phyloP scores from a whole-genome alignment of 1,140 invertebrate genomes.

The Euura saliciscinereae region DNA sequence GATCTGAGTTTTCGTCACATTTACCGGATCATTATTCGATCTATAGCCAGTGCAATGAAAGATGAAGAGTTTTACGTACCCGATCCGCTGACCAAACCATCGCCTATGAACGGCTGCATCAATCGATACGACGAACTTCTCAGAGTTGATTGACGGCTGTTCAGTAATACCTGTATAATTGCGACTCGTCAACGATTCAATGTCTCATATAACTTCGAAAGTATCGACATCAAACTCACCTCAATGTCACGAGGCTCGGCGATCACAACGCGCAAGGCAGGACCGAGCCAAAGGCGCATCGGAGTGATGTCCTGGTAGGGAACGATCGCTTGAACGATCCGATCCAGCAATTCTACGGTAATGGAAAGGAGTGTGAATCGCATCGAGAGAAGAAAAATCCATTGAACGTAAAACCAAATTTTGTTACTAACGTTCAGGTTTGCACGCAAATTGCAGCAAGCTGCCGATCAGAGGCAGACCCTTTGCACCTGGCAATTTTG shows the following conservation, averaged over 20 bases:
- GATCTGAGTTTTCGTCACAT: constrained; percentile 30
- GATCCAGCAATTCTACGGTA: constrained; percentile 42
- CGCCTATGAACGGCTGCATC: constrained; percentile 47
- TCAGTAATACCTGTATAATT: constrained; percentile 42
- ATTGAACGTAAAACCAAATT: background rate
- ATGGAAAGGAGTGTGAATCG: constrained; percentile 19
- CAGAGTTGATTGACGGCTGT: constrained; percentile 40
- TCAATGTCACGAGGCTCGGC: constrained; percentile 55
- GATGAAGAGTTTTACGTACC: constrained; percentile 29
- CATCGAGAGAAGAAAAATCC: too few species aligned
- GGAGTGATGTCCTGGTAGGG: constrained; percentile 40
- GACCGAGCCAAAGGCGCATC: constrained; percentile 54
- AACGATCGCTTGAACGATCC: constrained; percentile 28
- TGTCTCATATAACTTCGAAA: background rate
- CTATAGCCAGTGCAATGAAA: background rate
- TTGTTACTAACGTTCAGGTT: constrained; percentile 22
- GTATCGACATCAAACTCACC: constrained; percentile 35
- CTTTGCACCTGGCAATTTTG: constrained; percentile 50
- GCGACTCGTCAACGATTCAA: too few species aligned
- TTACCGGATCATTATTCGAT: background rate
- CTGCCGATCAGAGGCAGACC: constrained; percentile 55
- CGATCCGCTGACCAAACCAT: constrained; percentile 53
- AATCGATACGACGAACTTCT: constrained; percentile 53
- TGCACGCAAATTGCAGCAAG: constrained; percentile 38
- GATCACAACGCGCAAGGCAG: constrained; percentile 50